phyloP scores from a whole-genome alignment of 1,140 invertebrate species.

The Caerostris darwini region DNA sequence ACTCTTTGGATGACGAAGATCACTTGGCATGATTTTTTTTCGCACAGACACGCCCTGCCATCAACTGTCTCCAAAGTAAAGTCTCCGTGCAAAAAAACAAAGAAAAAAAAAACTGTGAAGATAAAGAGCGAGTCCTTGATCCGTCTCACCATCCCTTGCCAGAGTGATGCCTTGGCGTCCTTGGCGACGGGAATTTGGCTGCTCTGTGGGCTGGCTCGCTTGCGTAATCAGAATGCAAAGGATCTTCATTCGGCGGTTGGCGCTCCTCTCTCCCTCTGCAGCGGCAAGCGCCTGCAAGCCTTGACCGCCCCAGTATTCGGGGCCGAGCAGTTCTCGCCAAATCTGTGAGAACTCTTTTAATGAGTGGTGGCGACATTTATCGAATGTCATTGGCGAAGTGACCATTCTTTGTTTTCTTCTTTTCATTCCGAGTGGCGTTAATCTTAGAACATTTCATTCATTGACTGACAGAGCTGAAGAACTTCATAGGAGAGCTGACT shows the following conservation, averaged over 20 bases:
- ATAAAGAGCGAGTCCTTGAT: slow-evolving; percentile 22
- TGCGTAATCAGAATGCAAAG: slow-evolving; percentile 10
- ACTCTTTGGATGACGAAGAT: too few relatives aligned
- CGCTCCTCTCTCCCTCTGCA: neutral
- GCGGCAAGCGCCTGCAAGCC: neutral
- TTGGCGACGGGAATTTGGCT: neutral
- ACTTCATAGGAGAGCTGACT: neutral
- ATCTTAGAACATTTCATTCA: neutral
- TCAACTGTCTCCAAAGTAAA: neutral
- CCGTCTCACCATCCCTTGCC: neutral
- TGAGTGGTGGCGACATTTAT: neutral
- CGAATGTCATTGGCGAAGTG: neutral
- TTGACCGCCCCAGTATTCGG: slow-evolving; percentile 8
- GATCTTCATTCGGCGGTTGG: neutral
- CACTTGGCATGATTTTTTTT: neutral
- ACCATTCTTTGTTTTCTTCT: neutral
- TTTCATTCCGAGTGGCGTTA: too few relatives aligned
- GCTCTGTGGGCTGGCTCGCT: neutral
- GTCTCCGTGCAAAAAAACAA: neutral
- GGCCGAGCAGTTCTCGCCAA: neutral
- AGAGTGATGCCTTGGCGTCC: slow-evolving; percentile 2
- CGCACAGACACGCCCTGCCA: neutral
- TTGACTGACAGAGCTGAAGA: neutral
- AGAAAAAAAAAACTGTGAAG: neutral
- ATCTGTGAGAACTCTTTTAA: neutral